These are phyloP conservation scores for Magallana gigas DNA, from an alignment of 1,140 invertebrate species.

Conservation along the genomic window DNA sequence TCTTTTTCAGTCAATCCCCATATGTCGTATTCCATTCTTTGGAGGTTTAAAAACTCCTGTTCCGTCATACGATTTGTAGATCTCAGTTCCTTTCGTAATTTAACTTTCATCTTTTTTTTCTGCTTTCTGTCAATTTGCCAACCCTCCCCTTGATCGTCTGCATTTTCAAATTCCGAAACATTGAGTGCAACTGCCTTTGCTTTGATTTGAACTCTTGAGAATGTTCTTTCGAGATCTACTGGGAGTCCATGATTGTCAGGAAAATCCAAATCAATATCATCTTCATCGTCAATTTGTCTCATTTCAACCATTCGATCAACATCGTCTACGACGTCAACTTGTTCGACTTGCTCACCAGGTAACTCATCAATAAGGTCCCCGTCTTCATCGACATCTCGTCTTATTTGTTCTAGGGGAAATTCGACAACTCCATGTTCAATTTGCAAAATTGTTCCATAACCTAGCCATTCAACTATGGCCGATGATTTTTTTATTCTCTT, in stretches of 20 bases:
- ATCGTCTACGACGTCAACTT: slow-evolving; percentile 47
- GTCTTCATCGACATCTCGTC: slow-evolving; percentile 29
- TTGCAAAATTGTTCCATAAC: slow-evolving; percentile 37
- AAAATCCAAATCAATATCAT: slow-evolving; percentile 35
- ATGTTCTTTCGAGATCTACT: background rate
- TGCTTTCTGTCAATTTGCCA: slow-evolving; percentile 56
- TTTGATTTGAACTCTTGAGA: background rate
- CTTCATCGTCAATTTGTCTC: slow-evolving; percentile 33
- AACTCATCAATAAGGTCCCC: slow-evolving; percentile 45
- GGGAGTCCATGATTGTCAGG: background rate
- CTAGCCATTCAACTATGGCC: slow-evolving; percentile 59
- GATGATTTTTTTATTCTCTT: slow-evolving; percentile 37
- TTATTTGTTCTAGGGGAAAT: background rate
- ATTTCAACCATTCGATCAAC: slow-evolving; percentile 30
- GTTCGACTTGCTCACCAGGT: slow-evolving; percentile 52
- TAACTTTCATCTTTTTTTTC: slow-evolving; percentile 58
- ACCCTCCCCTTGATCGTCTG: background rate
- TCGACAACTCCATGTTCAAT: background rate
- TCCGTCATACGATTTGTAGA: slow-evolving; percentile 52
- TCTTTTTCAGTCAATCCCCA: slow-evolving; percentile 67
- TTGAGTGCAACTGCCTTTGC: slow-evolving; percentile 41
- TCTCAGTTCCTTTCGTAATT: slow-evolving; percentile 50
- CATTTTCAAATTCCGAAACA: slow-evolving; percentile 37
- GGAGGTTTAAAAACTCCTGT: slow-evolving; percentile 33
- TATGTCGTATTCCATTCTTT: slow-evolving; percentile 57